phyloP scores from a whole-genome alignment of 1,140 invertebrate genomes.

The Drosophila melanica region DNA sequence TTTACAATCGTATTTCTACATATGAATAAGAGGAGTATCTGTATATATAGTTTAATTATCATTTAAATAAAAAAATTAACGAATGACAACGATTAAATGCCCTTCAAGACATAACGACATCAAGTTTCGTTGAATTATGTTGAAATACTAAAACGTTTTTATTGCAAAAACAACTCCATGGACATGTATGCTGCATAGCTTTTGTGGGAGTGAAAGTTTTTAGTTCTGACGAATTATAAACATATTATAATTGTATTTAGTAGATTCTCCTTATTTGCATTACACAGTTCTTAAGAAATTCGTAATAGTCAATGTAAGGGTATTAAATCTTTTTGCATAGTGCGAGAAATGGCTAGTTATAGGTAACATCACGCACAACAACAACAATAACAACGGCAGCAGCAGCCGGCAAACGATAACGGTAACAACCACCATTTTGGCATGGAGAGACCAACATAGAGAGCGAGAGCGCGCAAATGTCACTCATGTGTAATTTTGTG shows the following conservation, averaged over 20 bases:
- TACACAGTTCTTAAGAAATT: no score
- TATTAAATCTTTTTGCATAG: constrained; percentile 1
- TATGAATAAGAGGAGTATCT: constrained; percentile 1
- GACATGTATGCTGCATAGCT: no score
- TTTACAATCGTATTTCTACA: constrained; percentile 10
- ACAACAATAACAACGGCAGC: constrained; percentile 39
- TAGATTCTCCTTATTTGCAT: no score
- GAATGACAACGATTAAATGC: no score
- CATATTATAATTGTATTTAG: no score
- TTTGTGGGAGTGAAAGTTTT: no score
- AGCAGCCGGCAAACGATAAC: constrained; percentile 69
- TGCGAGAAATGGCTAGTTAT: constrained; percentile 38
- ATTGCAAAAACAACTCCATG: no score
- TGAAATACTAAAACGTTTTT: no score
- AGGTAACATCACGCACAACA: constrained; percentile 45
- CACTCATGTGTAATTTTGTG: constrained; percentile 29
- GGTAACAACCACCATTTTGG: constrained; percentile 65
- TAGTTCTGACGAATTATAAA: no score
- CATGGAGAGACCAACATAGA: not conserved
- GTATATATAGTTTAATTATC: constrained; percentile 8
- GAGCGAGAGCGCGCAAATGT: constrained; percentile 24
- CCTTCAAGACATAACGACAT: no score
- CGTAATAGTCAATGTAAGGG: no score
- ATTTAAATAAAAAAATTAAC: constrained; percentile 24
- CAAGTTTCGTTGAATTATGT: no score